Base-by-base conservation (phyloP, 2,888 invertebrate species). In the Pachydiplax longipennis region DNA sequence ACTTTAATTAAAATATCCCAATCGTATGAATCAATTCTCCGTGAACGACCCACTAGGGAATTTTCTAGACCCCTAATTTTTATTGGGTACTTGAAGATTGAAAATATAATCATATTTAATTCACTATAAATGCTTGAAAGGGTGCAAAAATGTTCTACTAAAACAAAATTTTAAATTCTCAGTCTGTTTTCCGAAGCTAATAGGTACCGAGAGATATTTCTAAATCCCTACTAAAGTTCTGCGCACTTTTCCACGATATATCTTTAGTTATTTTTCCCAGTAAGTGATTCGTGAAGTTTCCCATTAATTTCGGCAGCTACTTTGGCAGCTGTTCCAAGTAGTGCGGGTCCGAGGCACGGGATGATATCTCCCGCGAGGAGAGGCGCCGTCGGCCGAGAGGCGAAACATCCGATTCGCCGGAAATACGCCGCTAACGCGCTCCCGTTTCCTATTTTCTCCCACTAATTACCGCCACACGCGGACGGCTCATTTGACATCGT, bases 391-490 rank as follows among this genome's bases (percentile, higher is more conserved):
- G 73, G 61, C 65, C 87, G 87, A n/a, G n/a, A 22, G n/a, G 18
- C 87, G 61, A 35, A 25, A 61, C 53, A 83, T 31, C 65, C 87
- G 37, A n/a, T 40, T 65, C 65, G 73, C 73, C 87, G 83, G 53
- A 83, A 83, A 83, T 73, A 83, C 15, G 48, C 83, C 13, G 35
- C 81, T 4, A 18, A 37, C 81, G n/a, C 40, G 18, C 53, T 8
- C 61, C 35, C 22, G 31, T 5, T 87, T n/a, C 61, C 58, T 35
- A 65, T 37, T 31, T 31, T 73, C 31, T 73, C 37, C 87, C 22
- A 22, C 87, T 87, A 87, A 87, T 87, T 87, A 37, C 87, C 61
- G 87, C 61, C 61, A 65, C 61, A 37, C 73, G n/a, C 13, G 22
- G 73, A 35, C 10, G 61, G 40, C 35, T 61, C 87, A 87, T 87